Conservation (phyloP, 2,113 vertebrate species). For the Lophura nycthemera region DNA sequence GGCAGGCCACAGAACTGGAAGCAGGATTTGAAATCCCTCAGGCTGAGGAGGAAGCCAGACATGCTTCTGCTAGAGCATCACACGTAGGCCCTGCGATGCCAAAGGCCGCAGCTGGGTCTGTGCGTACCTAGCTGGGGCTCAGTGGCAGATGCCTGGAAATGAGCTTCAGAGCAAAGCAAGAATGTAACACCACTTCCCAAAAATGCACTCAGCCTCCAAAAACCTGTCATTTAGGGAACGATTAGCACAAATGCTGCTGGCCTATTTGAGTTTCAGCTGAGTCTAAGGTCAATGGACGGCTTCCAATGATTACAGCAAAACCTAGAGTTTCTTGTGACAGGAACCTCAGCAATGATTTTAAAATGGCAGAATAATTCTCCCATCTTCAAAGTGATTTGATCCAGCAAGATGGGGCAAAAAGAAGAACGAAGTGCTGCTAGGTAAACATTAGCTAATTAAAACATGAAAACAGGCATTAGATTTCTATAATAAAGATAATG, state of each 20-base stretch:
- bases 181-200: neutral
- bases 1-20: neutral
- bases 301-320: neutral
- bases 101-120: neutral
- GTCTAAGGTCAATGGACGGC: neutral
- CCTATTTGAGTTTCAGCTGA: conserved; percentile 2
- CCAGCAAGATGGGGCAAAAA: neutral
- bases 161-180: neutral
- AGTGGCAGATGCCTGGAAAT: neutral
- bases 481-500: neutral
- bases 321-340: neutral
- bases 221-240: neutral
- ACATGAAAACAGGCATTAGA: neutral
- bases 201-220: neutral
- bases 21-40: neutral
- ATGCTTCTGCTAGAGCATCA: neutral
- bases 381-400: neutral
- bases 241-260: neutral
- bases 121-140: neutral
- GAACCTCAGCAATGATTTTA: neutral
- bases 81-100: neutral
- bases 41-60: neutral
- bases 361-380: neutral
- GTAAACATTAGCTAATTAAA: conserved; percentile 18
- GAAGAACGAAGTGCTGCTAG: neutral